Evolutionary conservation across 2,797 vertebrate genomes (phyloP).

Genomic region (Nyctalus aviator): DNA sequence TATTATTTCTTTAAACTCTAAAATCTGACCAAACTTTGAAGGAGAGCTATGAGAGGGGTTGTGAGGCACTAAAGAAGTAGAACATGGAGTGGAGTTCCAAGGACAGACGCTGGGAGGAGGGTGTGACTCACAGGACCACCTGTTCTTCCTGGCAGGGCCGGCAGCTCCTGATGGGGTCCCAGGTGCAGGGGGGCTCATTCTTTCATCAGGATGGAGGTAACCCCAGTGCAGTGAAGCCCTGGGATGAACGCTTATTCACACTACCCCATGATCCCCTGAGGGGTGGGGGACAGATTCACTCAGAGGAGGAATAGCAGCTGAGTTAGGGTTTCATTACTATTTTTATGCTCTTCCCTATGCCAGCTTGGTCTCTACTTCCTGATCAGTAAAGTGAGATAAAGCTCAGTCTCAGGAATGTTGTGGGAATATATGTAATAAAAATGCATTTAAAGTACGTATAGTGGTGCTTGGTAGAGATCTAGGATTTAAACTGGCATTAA

Average conservation of each 20-base stretch:
- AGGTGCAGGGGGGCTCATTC: fast-evolving
- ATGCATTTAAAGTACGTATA: conserved; percentile 66
- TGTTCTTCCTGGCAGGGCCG: neutral
- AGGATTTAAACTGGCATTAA: neutral
- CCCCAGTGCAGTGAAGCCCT: neutral
- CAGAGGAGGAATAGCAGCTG: neutral
- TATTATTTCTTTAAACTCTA: neutral
- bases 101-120: neutral
- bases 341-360: neutral
- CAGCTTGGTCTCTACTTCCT: neutral
- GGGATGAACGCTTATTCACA: neutral
- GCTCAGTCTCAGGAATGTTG: neutral
- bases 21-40: conserved; percentile 10
- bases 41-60: neutral
- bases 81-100: neutral
- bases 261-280: neutral
- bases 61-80: too few species aligned
- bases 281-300: neutral
- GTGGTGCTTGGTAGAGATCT: neutral
- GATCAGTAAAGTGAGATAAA: neutral
- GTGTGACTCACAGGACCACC: fast-evolving
- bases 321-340: neutral
- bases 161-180: neutral
- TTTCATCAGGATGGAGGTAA: neutral
- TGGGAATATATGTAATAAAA: neutral